Evolutionary conservation across 1,140 invertebrate species (phyloP), one percentile per base, ranked within the genome.

Genomic region (Scaptomyza graminum): DNA sequence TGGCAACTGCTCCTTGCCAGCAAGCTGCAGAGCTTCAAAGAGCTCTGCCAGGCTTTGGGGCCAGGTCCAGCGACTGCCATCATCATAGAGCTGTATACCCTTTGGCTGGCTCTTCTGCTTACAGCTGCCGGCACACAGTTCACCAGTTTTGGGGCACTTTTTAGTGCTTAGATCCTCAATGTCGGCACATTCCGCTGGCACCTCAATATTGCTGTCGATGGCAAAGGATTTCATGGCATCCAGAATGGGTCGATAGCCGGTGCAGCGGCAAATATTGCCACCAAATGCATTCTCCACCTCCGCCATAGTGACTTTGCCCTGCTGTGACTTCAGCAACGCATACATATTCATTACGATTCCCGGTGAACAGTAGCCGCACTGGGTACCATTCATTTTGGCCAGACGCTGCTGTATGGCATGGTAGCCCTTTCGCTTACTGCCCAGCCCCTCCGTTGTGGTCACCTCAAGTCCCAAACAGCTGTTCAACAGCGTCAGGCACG

Each of bases 341-440:
- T 96, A 95, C 94, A 97, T 95, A 76, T 95, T 96, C 96, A 97
- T 97, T n/a, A 97, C 94, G 94, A 97, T 96, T 31, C 96, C 96
- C 11, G 96, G 94, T 1, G 95, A 95, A 76, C 96, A 97, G 90
- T 94, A 97, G 3, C 96, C 96, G 83, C 96, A 97, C 89, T 97
- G 96, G 1, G 95, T 95, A 5, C 95, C 96, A 90, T 96, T 95
- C 91, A 95, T 95, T 44, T 94, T 93, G 2, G 95, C 95, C 44
- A 97, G 81, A 3, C 94, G 90, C 15, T 93, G 93, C 91, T 96
- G 95, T 37, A 96, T 92, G 9, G 93, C 92, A 80, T 97, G 95
- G 87, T 96, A 97, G 5, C 96, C 96, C 4, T 90, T 92, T 49
- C 92, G 92, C 75, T 93, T 94, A 83, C 94, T 94, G 7, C 96